Percentiles rank a stretch among this genome's conserved stretches.
Evolutionary conservation across 1,140 invertebrate species (phyloP).

Genomic region (Platyura marginata): DNA sequence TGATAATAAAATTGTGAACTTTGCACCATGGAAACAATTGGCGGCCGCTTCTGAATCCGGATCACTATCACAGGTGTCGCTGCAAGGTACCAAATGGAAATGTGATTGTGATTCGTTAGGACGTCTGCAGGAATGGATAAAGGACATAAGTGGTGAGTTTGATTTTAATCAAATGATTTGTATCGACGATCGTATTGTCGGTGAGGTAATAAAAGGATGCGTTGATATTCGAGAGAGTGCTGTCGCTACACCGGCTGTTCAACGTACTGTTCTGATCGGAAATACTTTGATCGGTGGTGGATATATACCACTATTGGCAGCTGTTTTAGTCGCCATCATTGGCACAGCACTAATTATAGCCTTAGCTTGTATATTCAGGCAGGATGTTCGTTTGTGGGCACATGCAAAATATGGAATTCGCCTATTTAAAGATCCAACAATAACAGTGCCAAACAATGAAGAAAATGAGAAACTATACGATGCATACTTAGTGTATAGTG

Average conservation of each 20-base stretch:
- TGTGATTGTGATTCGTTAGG: slow-evolving; percentile 49
- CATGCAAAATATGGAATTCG: slow-evolving; percentile 54
- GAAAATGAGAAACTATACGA: slow-evolving; percentile 64
- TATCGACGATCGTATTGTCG: slow-evolving; percentile 31
- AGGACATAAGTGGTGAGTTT: slow-evolving; percentile 18
- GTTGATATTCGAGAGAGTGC: slow-evolving; percentile 38
- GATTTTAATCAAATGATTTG: slow-evolving; percentile 40
- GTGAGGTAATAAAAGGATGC: slow-evolving; percentile 38
- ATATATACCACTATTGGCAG: slow-evolving; percentile 54
- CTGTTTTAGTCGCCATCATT: slow-evolving; percentile 50
- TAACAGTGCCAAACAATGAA: slow-evolving; percentile 22
- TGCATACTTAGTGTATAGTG: slow-evolving; percentile 73
- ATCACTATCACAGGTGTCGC: slow-evolving; percentile 35
- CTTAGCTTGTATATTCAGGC: slow-evolving; percentile 53
- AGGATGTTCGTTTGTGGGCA: slow-evolving; percentile 53
- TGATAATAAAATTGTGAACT: slow-evolving; percentile 56
- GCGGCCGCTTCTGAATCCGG: slow-evolving; percentile 29
- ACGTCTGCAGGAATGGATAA: slow-evolving; percentile 38
- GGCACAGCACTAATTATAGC: slow-evolving; percentile 46
- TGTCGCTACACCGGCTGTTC: slow-evolving; percentile 37
- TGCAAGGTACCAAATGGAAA: slow-evolving; percentile 52
- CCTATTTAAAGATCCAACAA: slow-evolving; percentile 40
- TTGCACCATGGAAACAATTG: slow-evolving; percentile 50
- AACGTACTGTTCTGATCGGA: slow-evolving; percentile 34
- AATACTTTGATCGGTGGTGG: slow-evolving; percentile 25